phyloP scores from a whole-genome alignment of 2,113 vertebrate genomes.

The Pongo pygmaeus region DNA sequence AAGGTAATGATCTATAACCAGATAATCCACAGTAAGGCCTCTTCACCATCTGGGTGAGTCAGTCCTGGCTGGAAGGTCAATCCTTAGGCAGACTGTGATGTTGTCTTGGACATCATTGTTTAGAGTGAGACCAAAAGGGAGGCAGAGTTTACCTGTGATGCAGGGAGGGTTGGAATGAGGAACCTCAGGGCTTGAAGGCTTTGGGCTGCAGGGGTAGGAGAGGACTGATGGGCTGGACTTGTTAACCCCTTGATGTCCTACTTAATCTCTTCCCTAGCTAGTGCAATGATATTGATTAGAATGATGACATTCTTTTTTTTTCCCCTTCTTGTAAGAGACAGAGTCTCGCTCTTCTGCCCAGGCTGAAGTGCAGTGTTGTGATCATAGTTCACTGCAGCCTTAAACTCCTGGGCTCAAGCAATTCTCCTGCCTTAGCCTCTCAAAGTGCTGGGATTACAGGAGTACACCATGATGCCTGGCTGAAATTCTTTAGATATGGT shows the following conservation, averaged over 20 bases:
- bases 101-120: neutral
- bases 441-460: too few species aligned
- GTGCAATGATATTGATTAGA: neutral
- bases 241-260: neutral
- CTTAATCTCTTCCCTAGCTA: neutral
- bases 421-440: too few species aligned
- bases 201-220: neutral
- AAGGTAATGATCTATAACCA: neutral
- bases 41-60: neutral
- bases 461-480: too few species aligned
- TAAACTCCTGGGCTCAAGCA: too few species aligned
- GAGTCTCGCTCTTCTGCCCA: too few species aligned
- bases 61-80: neutral
- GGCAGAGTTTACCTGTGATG: neutral
- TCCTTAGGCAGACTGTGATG: neutral
- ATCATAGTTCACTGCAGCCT: too few species aligned
- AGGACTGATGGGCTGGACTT: neutral
- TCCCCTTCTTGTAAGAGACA: too few species aligned
- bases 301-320: neutral
- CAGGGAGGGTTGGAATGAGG: neutral
- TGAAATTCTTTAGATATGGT: neutral
- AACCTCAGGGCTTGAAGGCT: neutral
- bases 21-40: neutral
- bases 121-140: neutral
- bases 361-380: too few species aligned